Conservation (phyloP, 2,888 invertebrate genomes). For the Helleia helle region DNA sequence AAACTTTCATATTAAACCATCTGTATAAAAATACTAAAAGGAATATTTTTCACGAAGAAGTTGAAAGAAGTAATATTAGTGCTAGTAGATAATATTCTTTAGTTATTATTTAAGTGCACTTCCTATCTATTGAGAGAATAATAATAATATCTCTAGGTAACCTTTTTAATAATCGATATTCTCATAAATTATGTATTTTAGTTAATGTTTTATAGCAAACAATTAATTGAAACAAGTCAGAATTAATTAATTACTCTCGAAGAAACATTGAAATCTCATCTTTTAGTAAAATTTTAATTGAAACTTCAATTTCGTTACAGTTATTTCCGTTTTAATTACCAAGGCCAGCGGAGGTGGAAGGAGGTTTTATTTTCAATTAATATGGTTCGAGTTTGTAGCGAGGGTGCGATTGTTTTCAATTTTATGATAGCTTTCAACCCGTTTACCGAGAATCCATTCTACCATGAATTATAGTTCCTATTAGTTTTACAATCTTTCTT, state of each 20-base stretch:
- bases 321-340: constrained; percentile 49
- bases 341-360: constrained; percentile 27
- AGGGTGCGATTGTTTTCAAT: constrained; percentile 31
- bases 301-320: constrained; percentile 40
- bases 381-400: constrained; percentile 29
- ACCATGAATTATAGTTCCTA: not conserved
- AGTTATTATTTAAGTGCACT: too few relatives aligned
- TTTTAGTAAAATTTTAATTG: constrained; percentile 8
- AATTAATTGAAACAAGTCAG: too few relatives aligned
- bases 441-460: constrained; percentile 24
- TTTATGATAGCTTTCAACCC: constrained; percentile 31
- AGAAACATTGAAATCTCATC: not conserved
- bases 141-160: too few relatives aligned
- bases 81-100: too few relatives aligned
- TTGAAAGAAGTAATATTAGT: too few relatives aligned
- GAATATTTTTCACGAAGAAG: too few relatives aligned
- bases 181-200: too few relatives aligned
- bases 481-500: not conserved
- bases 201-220: too few relatives aligned
- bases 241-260: not conserved
- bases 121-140: too few relatives aligned
- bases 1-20: too few relatives aligned
- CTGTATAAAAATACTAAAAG: too few relatives aligned
- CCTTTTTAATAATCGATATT: too few relatives aligned
- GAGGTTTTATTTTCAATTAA: constrained; percentile 56